These are phyloP conservation scores for Tachina lurida DNA, from an alignment of 2,888 invertebrate species.

Conservation along the genomic window DNA sequence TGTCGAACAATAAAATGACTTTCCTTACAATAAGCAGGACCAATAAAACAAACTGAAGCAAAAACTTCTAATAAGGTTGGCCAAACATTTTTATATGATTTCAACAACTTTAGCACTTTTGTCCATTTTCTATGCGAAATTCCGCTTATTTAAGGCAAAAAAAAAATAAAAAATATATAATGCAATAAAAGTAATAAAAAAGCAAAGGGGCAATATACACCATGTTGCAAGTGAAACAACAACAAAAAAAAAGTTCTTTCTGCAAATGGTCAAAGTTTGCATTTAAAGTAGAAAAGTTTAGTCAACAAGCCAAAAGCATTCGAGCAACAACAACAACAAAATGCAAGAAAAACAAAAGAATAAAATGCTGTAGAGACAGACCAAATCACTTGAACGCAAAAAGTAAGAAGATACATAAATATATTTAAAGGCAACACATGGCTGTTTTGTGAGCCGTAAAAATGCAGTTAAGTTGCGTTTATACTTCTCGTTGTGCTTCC, in stretches of 20 bases:
- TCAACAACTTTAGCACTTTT: constrained; percentile 63
- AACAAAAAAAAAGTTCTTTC: constrained; percentile 34
- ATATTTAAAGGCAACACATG: constrained; percentile 67
- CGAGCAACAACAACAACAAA: constrained; percentile 42
- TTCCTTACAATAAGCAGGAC: background rate
- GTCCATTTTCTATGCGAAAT: constrained; percentile 17
- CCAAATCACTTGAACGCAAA: constrained; percentile 62
- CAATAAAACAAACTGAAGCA: background rate
- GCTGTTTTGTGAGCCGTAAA: constrained; percentile 68
- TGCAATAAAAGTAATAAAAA: constrained; percentile 19
- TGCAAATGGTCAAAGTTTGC: constrained; percentile 70
- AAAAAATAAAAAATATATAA: background rate
- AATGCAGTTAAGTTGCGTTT: constrained; percentile 64
- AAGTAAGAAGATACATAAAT: constrained; percentile 42
- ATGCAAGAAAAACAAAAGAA: constrained; percentile 18
- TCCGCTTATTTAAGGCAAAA: constrained; percentile 2
- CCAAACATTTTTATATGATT: constrained; percentile 50
- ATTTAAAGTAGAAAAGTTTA: constrained; percentile 71
- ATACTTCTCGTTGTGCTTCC: background rate
- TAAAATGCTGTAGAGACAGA: constrained; percentile 29
- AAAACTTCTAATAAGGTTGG: constrained; percentile 36
- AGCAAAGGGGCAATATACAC: constrained; percentile 19
- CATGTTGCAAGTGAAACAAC: constrained; percentile 43
- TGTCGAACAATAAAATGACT: constrained; percentile 44
- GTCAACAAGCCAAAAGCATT: constrained; percentile 68